Evolutionary conservation across 2,888 invertebrate genomes (phyloP).

Genomic region (Abrostola tripartita): DNA sequence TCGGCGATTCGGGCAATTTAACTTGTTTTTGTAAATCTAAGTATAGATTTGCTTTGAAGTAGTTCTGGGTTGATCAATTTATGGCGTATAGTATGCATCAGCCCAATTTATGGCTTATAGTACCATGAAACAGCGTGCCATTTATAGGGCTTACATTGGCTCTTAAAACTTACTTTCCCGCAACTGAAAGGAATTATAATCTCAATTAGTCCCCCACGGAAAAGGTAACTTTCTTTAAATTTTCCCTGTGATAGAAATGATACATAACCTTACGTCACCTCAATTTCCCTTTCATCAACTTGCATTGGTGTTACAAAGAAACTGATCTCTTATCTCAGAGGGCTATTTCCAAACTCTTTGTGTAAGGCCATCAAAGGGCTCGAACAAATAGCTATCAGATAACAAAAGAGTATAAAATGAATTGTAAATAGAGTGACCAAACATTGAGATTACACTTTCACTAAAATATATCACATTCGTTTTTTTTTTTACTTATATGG

Average conservation of each 20-base stretch:
- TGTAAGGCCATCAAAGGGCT: not conserved
- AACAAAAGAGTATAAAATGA: slow-evolving; percentile 2
- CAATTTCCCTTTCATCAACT: not conserved
- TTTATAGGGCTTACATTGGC: no score
- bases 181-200: no score
- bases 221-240: not conserved
- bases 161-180: no score
- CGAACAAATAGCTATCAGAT: slow-evolving; percentile 4
- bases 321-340: not conserved
- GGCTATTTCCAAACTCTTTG: not conserved
- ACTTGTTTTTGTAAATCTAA: not conserved
- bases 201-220: no score
- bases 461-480: not conserved
- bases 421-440: slow-evolving; percentile 4
- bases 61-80: no score
- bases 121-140: no score
- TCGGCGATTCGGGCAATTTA: not conserved
- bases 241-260: not conserved
- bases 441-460: not conserved
- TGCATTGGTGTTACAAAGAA: not conserved
- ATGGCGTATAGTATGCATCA: no score
- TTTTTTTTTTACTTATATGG: no score
- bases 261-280: not conserved
- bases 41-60: not conserved
- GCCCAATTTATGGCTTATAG: no score